These are phyloP conservation scores for Archips xylosteana DNA, from an alignment of 2,888 invertebrate species.

Conservation along the genomic window DNA sequence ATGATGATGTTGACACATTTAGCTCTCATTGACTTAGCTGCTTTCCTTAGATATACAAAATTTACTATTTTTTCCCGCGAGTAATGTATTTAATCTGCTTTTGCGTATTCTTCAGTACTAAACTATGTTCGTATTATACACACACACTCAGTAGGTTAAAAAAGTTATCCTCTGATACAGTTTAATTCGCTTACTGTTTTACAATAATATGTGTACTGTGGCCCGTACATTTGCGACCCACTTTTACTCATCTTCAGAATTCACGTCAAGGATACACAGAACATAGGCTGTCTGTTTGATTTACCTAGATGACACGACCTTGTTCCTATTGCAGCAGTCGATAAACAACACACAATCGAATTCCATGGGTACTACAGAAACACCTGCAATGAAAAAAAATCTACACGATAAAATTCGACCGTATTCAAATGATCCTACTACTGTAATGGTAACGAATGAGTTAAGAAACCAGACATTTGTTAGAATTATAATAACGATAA, in stretches of 20 bases:
- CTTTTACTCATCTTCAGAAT: conserved; percentile 28
- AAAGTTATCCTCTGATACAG: neutral
- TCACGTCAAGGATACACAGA: conserved; percentile 26
- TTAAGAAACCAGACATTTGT: no score
- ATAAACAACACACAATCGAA: conserved; percentile 12
- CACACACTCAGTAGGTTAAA: neutral
- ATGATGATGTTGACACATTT: no score
- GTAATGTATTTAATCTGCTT: no score
- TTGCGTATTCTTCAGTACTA: no score
- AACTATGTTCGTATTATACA: no score
- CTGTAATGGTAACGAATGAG: no score
- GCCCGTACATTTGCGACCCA: conserved; percentile 16
- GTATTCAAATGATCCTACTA: no score
- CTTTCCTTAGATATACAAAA: no score
- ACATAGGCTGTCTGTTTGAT: conserved; percentile 27
- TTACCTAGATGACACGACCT: conserved; percentile 13
- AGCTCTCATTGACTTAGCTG: no score
- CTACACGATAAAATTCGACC: no score
- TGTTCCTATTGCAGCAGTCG: conserved; percentile 16
- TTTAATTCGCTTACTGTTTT: neutral
- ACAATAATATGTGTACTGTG: neutral
- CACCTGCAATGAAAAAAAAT: neutral
- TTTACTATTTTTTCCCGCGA: no score
- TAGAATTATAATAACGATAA: no score
- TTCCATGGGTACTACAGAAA: neutral